These are phyloP conservation scores for Crocodylus rhombifer DNA, from an alignment of 2,797 vertebrate genomes.

Conservation along the genomic window DNA sequence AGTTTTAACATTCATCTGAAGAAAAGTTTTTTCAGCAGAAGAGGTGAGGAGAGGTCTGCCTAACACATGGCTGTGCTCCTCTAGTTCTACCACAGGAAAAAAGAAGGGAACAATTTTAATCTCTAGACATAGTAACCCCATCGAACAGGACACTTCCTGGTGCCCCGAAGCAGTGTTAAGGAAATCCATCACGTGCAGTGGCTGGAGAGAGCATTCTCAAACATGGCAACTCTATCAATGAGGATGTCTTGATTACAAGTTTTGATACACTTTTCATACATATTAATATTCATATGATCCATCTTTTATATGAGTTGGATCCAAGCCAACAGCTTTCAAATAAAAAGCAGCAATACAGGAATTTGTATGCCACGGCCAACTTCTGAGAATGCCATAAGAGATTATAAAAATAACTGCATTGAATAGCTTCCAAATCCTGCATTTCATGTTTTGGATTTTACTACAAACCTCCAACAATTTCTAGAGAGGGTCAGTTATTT, in stretches of 20 bases:
- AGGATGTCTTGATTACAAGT: background rate
- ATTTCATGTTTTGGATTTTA: constrained; percentile 35
- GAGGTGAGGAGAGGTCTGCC: background rate
- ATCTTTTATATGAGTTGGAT: constrained; percentile 30
- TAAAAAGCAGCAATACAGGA: constrained; percentile 48
- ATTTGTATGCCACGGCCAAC: constrained; percentile 39
- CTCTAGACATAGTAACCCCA: background rate
- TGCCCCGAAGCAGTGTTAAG: background rate
- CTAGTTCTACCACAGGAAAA: constrained; percentile 31
- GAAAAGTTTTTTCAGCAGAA: constrained; percentile 15
- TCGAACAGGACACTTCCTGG: background rate
- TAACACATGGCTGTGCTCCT: background rate
- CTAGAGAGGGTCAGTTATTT: constrained; percentile 17
- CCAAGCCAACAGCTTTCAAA: constrained; percentile 41
- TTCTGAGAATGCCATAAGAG: constrained; percentile 61
- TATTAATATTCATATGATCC: constrained; percentile 28
- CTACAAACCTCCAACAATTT: background rate
- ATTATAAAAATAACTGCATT: constrained; percentile 54
- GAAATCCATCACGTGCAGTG: constrained; percentile 5
- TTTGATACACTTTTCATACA: constrained; percentile 15
- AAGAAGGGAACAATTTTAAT: constrained; percentile 12
- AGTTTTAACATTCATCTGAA: constrained; percentile 45
- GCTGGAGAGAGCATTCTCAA: constrained; percentile 16
- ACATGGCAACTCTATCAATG: constrained; percentile 8
- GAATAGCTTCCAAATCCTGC: constrained; percentile 40